Evolutionary conservation across 2,888 invertebrate species (phyloP), one percentile per base, ranked within the genome.

Genomic region (Melipona bicolor): DNA sequence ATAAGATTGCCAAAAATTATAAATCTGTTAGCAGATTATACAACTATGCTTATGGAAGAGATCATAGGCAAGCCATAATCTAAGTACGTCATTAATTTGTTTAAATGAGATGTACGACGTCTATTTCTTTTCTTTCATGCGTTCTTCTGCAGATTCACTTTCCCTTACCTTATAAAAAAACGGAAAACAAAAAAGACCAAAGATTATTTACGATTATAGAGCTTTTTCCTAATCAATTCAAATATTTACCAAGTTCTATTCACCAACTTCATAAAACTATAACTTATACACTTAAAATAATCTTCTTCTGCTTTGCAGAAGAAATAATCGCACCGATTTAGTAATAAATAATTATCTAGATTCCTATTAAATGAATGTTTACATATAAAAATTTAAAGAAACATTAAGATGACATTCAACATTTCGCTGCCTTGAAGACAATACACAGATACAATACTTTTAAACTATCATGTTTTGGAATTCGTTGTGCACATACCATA

Each of bases 401-500:
- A 90, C 61, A 72, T 90, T 90, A 87, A 90, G 84, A 84, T 86
- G 86, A 87, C 84, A 87, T 87, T 83, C 84, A 88, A 90, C 85
- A 90, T 80, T 75, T 90, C 77, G 78, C 81, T 87, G 79, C 86
- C 84, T 69, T 84, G 86, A 89, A 89, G 90, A 89, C 88, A 90
- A 90, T 89, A 89, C 84, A 89, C 86, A 88, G 83, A 90, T 89
- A 89, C 87, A 90, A 90, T 89, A 86, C 83, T 88, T 83, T 84
- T 73, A 78, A 89, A 81, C 75, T 79, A 85, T 81, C 72, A 79
- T 83, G 72, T 81, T 88, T 79, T 84, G 85, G 82, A 90, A 90
- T 90, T 90, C 88, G 89, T 90, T 90, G 89, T 90, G 87, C 86
- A 90, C 86, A 84, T 89, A 87, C 84, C 85, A 86, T 83, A 89